A percentile compares a stretch with the other conserved stretches of the same genome.
Evolutionary conservation across 2,888 invertebrate genomes (phyloP).

Genomic region (Noctua fimbriata): DNA sequence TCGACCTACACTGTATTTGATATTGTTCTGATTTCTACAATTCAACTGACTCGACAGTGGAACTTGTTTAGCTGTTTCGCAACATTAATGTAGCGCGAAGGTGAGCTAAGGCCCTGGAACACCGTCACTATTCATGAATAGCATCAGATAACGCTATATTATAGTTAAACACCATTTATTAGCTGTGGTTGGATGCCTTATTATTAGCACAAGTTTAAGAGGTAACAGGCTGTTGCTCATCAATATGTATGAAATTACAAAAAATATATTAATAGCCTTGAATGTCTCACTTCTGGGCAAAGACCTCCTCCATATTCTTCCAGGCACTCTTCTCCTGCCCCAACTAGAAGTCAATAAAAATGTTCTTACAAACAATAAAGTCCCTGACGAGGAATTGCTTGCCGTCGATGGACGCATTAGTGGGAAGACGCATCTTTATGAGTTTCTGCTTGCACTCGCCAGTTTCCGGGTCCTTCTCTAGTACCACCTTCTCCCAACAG

Average conservation of each 20-base stretch:
- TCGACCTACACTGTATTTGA: no score
- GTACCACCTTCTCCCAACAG: conserved; percentile 83
- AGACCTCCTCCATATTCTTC: background rate
- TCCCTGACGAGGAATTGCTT: conserved; percentile 89
- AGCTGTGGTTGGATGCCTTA: no score
- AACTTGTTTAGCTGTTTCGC: background rate
- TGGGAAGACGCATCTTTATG: conserved; percentile 81
- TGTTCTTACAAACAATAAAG: conserved; percentile 89
- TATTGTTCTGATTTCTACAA: background rate
- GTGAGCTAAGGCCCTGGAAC: no score
- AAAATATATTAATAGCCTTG: background rate
- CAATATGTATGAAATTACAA: background rate
- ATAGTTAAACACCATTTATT: no score
- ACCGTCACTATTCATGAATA: background rate
- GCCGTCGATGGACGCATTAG: conserved; percentile 86
- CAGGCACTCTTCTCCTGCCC: background rate
- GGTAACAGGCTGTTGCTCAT: background rate
- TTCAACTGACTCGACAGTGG: background rate
- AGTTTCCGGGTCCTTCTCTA: conserved; percentile 74
- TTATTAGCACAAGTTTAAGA: background rate
- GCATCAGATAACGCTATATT: no score
- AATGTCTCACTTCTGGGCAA: background rate
- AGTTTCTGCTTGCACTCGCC: conserved; percentile 77
- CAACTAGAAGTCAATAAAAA: background rate
- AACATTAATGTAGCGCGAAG: background rate